Percentiles rank a stretch among this genome's conserved stretches.
phyloP scores from a whole-genome alignment of 1,140 invertebrate genomes.

The Homalodisca vitripennis region DNA sequence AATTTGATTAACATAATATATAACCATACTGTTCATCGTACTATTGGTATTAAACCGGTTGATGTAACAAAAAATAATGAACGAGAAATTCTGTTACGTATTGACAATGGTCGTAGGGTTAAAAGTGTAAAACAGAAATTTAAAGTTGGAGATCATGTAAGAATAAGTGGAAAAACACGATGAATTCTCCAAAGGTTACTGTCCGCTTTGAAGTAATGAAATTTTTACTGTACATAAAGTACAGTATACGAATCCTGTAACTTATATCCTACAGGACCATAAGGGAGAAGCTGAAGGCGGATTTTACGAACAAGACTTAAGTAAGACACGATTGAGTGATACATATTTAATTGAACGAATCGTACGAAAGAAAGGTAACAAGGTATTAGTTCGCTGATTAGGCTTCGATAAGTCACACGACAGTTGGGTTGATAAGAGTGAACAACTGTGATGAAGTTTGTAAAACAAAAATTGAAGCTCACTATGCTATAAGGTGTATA shows the following conservation, averaged over 20 bases:
- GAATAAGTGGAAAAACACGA: conserved; percentile 38
- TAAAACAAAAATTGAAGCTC: background rate
- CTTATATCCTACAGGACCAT: conserved; percentile 33
- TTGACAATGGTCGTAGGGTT: conserved; percentile 23
- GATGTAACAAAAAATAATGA: conserved; percentile 43
- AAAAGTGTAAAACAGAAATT: conserved; percentile 36
- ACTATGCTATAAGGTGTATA: too few species aligned
- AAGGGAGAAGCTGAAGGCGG: conserved; percentile 33
- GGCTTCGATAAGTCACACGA: too few species aligned
- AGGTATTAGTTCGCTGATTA: conserved; percentile 46
- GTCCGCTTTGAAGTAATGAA: conserved; percentile 32
- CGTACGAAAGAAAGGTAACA: conserved; percentile 40
- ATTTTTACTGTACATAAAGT: conserved; percentile 32
- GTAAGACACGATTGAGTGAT: conserved; percentile 40
- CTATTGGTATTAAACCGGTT: conserved; percentile 47
- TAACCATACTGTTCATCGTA: conserved; percentile 49
- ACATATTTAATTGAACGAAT: conserved; percentile 45
- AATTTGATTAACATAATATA: conserved; percentile 48
- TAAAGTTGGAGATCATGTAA: conserved; percentile 35
- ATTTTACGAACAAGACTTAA: conserved; percentile 44
- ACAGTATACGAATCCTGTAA: conserved; percentile 31
- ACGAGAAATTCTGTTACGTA: conserved; percentile 24
- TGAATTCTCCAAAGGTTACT: conserved; percentile 37
- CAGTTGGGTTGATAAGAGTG: conserved; percentile 43
- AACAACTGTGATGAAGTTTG: conserved; percentile 23